Conservation (phyloP, 2,888 invertebrate genomes). For the Epinotia nisella region DNA sequence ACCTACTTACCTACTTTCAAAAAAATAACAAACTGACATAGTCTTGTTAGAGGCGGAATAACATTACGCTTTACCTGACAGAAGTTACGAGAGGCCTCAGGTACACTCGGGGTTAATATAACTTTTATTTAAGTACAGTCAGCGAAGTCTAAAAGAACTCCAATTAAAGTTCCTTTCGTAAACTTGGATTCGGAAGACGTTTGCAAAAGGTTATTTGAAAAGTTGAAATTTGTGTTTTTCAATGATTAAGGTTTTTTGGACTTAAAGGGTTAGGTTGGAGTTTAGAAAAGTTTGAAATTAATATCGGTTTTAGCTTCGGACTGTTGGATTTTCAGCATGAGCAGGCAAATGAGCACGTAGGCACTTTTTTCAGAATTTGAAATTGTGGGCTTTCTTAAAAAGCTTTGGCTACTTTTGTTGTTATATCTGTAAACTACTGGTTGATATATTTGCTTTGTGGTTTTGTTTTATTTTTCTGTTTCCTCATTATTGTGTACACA, state of each 20-base stretch:
- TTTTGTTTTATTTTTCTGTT: too few species aligned
- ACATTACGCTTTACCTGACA: conserved; percentile 2
- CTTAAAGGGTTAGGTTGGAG: conserved; percentile 27
- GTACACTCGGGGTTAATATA: conserved; percentile 30
- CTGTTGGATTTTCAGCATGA: conserved; percentile 4
- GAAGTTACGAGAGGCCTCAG: neutral
- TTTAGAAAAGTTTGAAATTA: conserved; percentile 4
- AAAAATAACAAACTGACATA: too few species aligned
- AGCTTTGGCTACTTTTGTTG: too few species aligned
- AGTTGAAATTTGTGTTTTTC: conserved; percentile 50
- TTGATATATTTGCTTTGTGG: too few species aligned
- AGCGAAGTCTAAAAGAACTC: conserved; percentile 59
- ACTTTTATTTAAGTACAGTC: conserved; percentile 37
- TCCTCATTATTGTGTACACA: too few species aligned
- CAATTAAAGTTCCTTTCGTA: conserved; percentile 65
- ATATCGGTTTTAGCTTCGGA: neutral
- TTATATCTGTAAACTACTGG: too few species aligned
- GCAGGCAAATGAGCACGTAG: conserved; percentile 6
- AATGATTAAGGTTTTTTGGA: conserved; percentile 40
- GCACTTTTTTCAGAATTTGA: neutral
- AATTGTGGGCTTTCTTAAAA: too few species aligned
- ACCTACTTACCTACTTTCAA: too few species aligned
- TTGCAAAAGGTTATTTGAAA: conserved; percentile 64
- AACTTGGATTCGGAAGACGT: conserved; percentile 59
- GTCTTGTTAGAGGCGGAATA: neutral